Base-by-base conservation (phyloP, 2,888 invertebrate genomes). In the Zhuqinia jingwanae region DNA sequence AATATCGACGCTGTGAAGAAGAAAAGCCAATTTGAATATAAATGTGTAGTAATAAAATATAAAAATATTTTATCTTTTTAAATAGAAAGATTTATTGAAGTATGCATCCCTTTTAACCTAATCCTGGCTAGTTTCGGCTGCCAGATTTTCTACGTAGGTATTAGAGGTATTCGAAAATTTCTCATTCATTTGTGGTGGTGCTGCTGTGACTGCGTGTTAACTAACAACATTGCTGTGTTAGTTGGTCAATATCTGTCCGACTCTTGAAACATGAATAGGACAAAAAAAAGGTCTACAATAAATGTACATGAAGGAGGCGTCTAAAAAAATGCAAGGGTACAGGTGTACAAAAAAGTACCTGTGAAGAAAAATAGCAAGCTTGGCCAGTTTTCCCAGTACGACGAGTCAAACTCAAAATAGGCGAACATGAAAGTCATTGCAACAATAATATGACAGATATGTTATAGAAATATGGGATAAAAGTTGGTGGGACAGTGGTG, bases 311-410 rank as follows among this genome's bases (percentile, higher is more conserved):
- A 68, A 36, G 30, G 36, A 6, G 8, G 36, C 3, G 36, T 36
- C 8, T 75, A 77, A n/a, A 78, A 63, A 68, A n/a, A 15, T 68
- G 65, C 68, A 84, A 75, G 65, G 65, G 53, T 76, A 60, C 76
- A 58, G 76, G 76, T 58, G 36, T 15, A 22, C 36, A 11, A 1
- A 8, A n/a, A 76, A 77, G 25, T 53, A 20, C 36, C 36, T 36
- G 36, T 36, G 36, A 36, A 36, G 8, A 17, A 22, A 83, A 50
- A n/a, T n/a, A 58, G 53, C 68, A 56, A 84, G 77, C 77, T 70
- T 65, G 68, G 84, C 47, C 77, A 77, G 84, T 50, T 84, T 84
- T 77, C 77, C 25, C 77, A 68, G 70, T 77, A 77, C 75, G 77
- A 77, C 47, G 45, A 68, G 8, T 8, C 3, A 36, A 36, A 36